phyloP scores from a whole-genome alignment of 1,140 invertebrate species.

The Zelostemma sp. region DNA sequence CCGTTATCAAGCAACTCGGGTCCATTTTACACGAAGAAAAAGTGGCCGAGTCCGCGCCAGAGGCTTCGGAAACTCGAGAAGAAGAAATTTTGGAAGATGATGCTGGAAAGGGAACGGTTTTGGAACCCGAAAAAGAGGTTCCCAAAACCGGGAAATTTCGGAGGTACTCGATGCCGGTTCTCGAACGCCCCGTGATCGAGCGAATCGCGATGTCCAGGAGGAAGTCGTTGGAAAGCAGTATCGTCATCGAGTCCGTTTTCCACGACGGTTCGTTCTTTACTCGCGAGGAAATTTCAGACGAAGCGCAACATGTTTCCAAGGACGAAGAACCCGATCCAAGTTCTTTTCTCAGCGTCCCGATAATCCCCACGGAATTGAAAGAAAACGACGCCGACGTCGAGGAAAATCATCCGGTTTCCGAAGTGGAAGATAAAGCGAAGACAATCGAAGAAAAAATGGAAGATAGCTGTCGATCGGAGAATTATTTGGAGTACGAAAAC shows the following conservation, averaged over 20 bases:
- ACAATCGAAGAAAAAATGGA: no score
- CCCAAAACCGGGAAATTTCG: no score
- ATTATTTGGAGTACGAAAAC: conserved; percentile 26
- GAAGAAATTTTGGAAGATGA: no score
- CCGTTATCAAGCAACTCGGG: conserved; percentile 40
- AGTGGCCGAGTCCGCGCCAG: no score
- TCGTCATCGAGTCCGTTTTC: conserved; percentile 24
- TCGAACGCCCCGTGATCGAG: not conserved
- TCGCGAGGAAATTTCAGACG: not conserved
- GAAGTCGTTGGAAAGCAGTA: conserved; percentile 27
- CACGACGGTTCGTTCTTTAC: not conserved
- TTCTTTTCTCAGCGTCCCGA: not conserved
- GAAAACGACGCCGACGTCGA: not conserved
- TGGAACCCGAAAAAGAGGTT: no score
- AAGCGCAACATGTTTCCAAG: not conserved
- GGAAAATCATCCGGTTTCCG: no score
- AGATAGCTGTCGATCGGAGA: not conserved
- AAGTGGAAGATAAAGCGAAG: no score
- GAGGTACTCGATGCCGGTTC: conserved; percentile 20
- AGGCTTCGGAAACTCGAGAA: no score
- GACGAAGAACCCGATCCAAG: not conserved
- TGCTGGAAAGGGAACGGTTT: no score
- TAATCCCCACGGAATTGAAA: not conserved
- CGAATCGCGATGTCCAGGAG: conserved; percentile 17
- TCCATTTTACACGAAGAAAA: conserved; percentile 17